A percentile compares a stretch with the other conserved stretches of the same genome.
These are phyloP conservation scores for Pangasianodon hypophthalmus DNA, from an alignment of 2,113 vertebrate species.

Conservation along the genomic window DNA sequence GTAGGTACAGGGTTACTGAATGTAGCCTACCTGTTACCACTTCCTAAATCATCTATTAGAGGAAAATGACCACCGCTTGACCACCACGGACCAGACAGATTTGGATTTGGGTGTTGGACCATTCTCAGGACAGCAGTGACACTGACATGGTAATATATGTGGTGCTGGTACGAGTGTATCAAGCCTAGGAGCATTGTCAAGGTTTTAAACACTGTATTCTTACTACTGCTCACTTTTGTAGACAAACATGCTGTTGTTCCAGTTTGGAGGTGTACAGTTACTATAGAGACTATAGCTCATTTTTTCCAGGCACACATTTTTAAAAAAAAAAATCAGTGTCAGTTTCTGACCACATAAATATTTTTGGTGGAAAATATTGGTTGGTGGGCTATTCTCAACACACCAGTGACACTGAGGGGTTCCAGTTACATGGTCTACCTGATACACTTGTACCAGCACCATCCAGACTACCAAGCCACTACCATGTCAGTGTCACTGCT, in stretches of 20 bases:
- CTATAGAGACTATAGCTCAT: background rate
- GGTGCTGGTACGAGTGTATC: background rate
- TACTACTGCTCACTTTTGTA: background rate
- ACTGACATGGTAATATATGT: background rate
- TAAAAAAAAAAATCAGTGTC: background rate
- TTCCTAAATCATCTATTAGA: background rate
- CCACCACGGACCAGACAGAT: background rate
- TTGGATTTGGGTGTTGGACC: background rate
- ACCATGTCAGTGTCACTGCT: background rate
- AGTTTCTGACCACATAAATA: background rate
- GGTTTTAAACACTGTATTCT: background rate
- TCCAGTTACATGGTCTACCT: conserved; percentile 4
- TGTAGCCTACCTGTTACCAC: background rate
- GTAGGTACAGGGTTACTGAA: background rate
- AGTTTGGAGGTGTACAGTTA: background rate
- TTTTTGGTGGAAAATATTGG: background rate
- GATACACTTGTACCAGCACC: background rate
- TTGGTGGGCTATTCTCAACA: background rate
- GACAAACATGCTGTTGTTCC: background rate
- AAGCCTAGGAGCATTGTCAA: background rate
- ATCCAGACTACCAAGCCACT: too few species aligned
- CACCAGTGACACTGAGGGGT: too few species aligned
- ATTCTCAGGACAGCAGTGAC: background rate
- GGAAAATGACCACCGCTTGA: background rate
- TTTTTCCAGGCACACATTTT: background rate